Conservation (phyloP, 2,113 vertebrate genomes). For the Indicator indicator region DNA sequence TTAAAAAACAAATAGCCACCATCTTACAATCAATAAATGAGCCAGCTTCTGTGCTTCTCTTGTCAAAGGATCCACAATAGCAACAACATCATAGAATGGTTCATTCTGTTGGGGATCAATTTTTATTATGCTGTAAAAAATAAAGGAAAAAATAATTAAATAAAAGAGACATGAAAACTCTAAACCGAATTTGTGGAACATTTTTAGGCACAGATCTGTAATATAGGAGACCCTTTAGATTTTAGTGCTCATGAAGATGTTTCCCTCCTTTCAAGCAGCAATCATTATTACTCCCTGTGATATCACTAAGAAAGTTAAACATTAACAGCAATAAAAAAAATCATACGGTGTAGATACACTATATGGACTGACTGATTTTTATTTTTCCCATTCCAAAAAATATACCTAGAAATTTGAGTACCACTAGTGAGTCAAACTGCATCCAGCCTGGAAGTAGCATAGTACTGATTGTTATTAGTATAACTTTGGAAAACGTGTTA, state of each 20-base stretch:
- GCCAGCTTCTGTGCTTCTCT: conserved; percentile 93
- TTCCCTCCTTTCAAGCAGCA: neutral
- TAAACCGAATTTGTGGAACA: neutral
- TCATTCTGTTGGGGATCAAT: conserved; percentile 81
- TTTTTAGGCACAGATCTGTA: neutral
- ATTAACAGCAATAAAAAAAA: neutral
- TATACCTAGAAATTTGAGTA: neutral
- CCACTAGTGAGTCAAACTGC: neutral
- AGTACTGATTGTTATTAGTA: neutral
- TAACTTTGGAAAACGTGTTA: neutral
- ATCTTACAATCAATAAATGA: conserved; percentile 88
- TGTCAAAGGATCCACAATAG: conserved; percentile 90
- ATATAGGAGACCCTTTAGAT: neutral
- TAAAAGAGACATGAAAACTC: neutral
- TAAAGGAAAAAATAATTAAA: neutral
- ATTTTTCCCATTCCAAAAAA: too few relatives aligned
- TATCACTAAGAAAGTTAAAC: neutral
- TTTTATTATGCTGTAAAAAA: conserved; percentile 82
- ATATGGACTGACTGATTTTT: neutral
- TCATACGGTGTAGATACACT: neutral
- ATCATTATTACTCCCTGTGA: neutral
- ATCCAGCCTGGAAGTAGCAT: neutral
- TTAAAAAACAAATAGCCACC: neutral
- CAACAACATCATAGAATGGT: conserved; percentile 88
- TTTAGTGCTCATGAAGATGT: neutral